phyloP scores from a whole-genome alignment of 2,113 vertebrate species.

The Perca fluviatilis region DNA sequence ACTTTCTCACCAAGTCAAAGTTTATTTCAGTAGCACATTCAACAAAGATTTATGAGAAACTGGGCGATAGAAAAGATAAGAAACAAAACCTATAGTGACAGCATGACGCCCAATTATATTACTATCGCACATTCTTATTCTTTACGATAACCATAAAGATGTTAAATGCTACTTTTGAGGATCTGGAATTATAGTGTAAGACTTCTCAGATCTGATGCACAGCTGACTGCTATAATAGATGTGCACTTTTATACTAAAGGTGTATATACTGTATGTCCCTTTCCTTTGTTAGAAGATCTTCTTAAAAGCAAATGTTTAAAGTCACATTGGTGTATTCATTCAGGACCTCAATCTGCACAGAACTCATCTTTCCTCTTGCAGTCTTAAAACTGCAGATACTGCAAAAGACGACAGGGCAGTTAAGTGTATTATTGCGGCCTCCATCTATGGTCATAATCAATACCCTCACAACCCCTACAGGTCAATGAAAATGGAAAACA shows the following conservation, averaged over 20 bases:
- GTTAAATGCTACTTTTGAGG: neutral
- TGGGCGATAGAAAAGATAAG: neutral
- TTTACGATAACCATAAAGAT: neutral
- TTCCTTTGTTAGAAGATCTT: neutral
- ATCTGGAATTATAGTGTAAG: neutral
- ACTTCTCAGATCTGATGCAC: neutral
- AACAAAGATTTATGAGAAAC: neutral
- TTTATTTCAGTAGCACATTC: neutral
- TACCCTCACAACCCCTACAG: too few relatives aligned
- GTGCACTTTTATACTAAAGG: neutral
- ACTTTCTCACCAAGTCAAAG: neutral
- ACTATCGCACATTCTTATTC: neutral
- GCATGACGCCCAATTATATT: neutral
- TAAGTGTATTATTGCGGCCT: too few relatives aligned
- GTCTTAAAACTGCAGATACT: too few relatives aligned
- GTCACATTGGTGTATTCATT: too few relatives aligned
- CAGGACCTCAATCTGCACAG: too few relatives aligned
- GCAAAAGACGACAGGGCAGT: too few relatives aligned
- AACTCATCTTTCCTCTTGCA: too few relatives aligned
- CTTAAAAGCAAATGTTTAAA: too few relatives aligned
- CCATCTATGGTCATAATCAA: too few relatives aligned
- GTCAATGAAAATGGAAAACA: too few relatives aligned
- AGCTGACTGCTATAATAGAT: neutral
- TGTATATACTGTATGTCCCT: neutral
- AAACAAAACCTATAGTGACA: neutral